Evolutionary conservation across 1,140 invertebrate genomes (phyloP).

Genomic region (Achroia grisella): DNA sequence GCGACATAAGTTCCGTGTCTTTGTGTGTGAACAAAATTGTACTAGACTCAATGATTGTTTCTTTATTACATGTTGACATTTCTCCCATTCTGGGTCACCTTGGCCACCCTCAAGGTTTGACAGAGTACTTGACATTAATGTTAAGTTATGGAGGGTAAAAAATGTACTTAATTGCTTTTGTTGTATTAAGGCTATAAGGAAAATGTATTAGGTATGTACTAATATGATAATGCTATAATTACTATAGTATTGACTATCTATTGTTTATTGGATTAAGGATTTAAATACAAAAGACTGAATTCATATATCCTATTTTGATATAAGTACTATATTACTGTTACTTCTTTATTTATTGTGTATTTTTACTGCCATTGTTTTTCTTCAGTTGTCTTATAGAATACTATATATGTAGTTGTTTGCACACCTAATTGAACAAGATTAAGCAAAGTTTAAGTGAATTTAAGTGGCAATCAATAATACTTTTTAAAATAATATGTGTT

Average conservation of each 20-base stretch:
- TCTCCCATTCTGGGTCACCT: conserved; percentile 60
- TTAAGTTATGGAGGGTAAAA: conserved; percentile 33
- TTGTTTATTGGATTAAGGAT: conserved; percentile 7
- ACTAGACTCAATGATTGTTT: conserved; percentile 36
- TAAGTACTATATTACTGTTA: too few relatives aligned
- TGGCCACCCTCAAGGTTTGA: conserved; percentile 53
- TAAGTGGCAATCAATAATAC: too few relatives aligned
- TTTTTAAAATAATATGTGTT: too few relatives aligned
- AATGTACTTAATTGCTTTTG: conserved; percentile 33
- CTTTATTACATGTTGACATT: conserved; percentile 58
- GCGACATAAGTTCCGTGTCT: conserved; percentile 34
- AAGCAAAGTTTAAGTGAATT: too few relatives aligned
- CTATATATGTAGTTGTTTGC: too few relatives aligned
- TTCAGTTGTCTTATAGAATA: too few relatives aligned
- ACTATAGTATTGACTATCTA: conserved; percentile 9
- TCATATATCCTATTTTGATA: too few relatives aligned
- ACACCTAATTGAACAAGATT: too few relatives aligned
- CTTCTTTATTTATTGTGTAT: too few relatives aligned
- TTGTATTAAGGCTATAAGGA: conserved; percentile 38
- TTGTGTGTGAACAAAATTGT: conserved; percentile 38
- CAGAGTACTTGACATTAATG: conserved; percentile 59
- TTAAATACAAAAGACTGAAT: too few relatives aligned
- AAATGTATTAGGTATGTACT: conserved; percentile 15
- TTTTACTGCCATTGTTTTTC: too few relatives aligned
- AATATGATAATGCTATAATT: conserved; percentile 14